Evolutionary conservation across 2,888 invertebrate species (phyloP).

Genomic region (Ornithoptera priamus): DNA sequence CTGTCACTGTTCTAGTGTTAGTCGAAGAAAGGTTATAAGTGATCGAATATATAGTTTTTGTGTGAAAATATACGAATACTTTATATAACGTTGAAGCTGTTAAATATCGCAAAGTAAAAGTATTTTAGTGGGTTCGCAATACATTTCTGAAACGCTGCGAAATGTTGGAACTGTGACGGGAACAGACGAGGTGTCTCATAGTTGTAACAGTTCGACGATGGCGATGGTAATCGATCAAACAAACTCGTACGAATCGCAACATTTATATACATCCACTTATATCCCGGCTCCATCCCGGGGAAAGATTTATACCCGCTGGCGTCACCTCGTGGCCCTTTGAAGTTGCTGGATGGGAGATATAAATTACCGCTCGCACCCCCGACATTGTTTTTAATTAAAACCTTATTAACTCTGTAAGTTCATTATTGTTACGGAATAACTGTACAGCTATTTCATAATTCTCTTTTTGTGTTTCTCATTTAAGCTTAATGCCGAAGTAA

Average conservation of each 20-base stretch:
- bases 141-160: conserved; percentile 51
- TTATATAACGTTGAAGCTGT: background rate
- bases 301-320: conserved; percentile 71
- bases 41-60: background rate
- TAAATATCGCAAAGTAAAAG: conserved; percentile 30
- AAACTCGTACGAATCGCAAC: conserved; percentile 65
- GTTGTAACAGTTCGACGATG: conserved; percentile 66
- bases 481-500: too few species aligned
- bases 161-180: conserved; percentile 64
- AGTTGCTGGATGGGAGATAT: conserved; percentile 66
- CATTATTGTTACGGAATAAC: conserved; percentile 44
- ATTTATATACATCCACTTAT: conserved; percentile 67
- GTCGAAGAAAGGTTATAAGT: too few species aligned
- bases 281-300: conserved; percentile 62
- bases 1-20: too few species aligned
- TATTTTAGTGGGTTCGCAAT: conserved; percentile 40
- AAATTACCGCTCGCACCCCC: conserved; percentile 58
- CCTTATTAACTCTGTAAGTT: conserved; percentile 58
- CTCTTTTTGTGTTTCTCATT: background rate
- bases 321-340: conserved; percentile 74
- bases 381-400: conserved; percentile 74
- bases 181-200: conserved; percentile 68
- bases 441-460: conserved; percentile 33
- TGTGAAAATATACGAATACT: background rate
- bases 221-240: conserved; percentile 66